phyloP scores from a whole-genome alignment of 2,888 invertebrate genomes.

The Lithophane ornitopus region DNA sequence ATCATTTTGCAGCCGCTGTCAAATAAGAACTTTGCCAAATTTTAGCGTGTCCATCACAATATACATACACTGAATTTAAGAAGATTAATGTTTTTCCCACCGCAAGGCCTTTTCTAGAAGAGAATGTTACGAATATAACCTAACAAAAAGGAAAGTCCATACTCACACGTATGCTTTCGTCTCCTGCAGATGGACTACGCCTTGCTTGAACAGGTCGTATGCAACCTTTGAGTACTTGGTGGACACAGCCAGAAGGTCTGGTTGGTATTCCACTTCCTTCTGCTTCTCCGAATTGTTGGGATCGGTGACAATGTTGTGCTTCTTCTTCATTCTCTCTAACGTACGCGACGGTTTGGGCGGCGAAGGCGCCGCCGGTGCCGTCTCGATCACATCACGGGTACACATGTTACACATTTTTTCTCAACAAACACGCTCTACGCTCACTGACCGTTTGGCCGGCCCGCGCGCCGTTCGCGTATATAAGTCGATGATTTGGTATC shows the following conservation, averaged over 20 bases:
- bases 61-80: neutral
- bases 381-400: constrained; percentile 78
- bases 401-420: constrained; percentile 87
- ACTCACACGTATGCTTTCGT: constrained; percentile 89
- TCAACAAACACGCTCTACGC: constrained; percentile 60
- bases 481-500: constrained; percentile 80
- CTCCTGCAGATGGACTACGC: constrained; percentile 81
- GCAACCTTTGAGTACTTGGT: constrained; percentile 86
- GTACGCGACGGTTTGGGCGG: constrained; percentile 69
- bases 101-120: constrained; percentile 7
- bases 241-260: constrained; percentile 87
- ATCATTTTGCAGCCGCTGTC: constrained; percentile 39
- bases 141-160: constrained; percentile 62
- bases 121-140: constrained; percentile 42
- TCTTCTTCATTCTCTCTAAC: constrained; percentile 85
- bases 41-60: neutral
- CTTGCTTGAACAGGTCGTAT: constrained; percentile 81
- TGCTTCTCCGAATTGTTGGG: constrained; percentile 80
- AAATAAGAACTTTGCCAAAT: neutral
- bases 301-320: constrained; percentile 85
- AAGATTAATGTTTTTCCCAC: neutral
- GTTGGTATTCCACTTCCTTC: constrained; percentile 85
- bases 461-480: constrained; percentile 76
- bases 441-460: constrained; percentile 71
- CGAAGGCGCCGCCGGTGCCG: constrained; percentile 67